phyloP scores from a whole-genome alignment of 1,140 invertebrate species.

The Megalonaias nervosa region DNA sequence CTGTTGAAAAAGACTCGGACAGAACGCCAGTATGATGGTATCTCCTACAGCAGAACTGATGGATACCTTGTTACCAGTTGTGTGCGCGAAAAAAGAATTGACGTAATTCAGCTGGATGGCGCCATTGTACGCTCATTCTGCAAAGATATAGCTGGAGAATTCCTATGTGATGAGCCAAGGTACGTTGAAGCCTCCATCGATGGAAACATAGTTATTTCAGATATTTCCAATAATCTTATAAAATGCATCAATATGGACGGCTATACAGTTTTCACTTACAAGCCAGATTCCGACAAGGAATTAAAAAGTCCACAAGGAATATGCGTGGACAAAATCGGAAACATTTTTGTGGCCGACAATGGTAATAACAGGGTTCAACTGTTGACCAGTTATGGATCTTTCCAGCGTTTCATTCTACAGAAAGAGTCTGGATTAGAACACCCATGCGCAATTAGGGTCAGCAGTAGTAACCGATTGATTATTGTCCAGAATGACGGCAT shows the following conservation, averaged over 20 bases:
- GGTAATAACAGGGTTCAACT: conserved; percentile 59
- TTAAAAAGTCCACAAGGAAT: conserved; percentile 57
- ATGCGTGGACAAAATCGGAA: conserved; percentile 59
- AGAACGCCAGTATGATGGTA: conserved; percentile 58
- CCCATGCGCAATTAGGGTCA: conserved; percentile 59
- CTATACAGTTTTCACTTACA: conserved; percentile 45
- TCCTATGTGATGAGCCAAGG: conserved; percentile 49
- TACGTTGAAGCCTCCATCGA: conserved; percentile 52
- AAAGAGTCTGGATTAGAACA: conserved; percentile 51
- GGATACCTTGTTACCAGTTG: conserved; percentile 50
- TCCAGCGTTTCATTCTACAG: conserved; percentile 57
- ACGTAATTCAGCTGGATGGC: conserved; percentile 52
- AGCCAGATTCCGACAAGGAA: conserved; percentile 41
- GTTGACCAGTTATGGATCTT: conserved; percentile 55
- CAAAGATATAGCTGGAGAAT: conserved; percentile 27
- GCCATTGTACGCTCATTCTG: conserved; percentile 47
- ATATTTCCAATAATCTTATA: conserved; percentile 45
- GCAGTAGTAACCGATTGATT: conserved; percentile 50
- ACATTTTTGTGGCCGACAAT: conserved; percentile 63
- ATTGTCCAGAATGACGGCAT: conserved; percentile 65
- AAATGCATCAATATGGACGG: conserved; percentile 50
- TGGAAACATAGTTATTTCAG: conserved; percentile 53
- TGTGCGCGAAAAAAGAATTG: conserved; percentile 48
- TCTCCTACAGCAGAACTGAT: conserved; percentile 40
- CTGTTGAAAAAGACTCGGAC: conserved; percentile 54